Evolutionary conservation across 2,797 vertebrate genomes (phyloP).

Genomic region (Anabacerthia variegaticeps): DNA sequence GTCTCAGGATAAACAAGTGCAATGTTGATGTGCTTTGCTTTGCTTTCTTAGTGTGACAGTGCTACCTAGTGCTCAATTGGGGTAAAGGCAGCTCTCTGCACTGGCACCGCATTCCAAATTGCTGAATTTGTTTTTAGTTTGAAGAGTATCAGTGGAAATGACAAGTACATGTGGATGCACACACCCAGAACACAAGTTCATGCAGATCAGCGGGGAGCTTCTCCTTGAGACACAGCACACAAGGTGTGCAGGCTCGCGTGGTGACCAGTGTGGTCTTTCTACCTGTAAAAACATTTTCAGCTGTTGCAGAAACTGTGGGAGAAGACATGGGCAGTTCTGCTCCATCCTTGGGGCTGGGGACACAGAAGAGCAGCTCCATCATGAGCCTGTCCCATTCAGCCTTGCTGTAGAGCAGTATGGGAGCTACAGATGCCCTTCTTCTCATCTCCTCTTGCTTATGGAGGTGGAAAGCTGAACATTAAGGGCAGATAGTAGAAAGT

Average conservation of each 20-base stretch:
- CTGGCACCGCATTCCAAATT: too few species aligned
- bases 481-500: not conserved
- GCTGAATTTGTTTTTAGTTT: not conserved
- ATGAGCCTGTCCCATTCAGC: not conserved
- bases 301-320: not conserved
- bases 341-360: not conserved
- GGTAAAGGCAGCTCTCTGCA: not conserved
- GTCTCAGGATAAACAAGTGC: not conserved
- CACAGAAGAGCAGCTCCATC: not conserved
- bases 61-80: conserved; percentile 59
- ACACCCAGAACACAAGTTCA: not conserved
- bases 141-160: not conserved
- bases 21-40: not conserved
- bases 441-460: not conserved
- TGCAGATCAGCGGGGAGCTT: not conserved
- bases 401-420: not conserved
- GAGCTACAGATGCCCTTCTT: not conserved
- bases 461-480: not conserved
- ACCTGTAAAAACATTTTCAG: not conserved
- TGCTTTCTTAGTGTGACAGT: conserved; percentile 3
- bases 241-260: accelerated
- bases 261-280: not conserved
- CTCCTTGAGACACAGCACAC: not conserved
- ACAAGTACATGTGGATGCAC: not conserved
- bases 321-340: not conserved